Percentiles rank a stretch among this genome's conserved stretches.
These are phyloP conservation scores for Vulpes lagopus DNA, from an alignment of 2,113 vertebrate species.

Conservation along the genomic window DNA sequence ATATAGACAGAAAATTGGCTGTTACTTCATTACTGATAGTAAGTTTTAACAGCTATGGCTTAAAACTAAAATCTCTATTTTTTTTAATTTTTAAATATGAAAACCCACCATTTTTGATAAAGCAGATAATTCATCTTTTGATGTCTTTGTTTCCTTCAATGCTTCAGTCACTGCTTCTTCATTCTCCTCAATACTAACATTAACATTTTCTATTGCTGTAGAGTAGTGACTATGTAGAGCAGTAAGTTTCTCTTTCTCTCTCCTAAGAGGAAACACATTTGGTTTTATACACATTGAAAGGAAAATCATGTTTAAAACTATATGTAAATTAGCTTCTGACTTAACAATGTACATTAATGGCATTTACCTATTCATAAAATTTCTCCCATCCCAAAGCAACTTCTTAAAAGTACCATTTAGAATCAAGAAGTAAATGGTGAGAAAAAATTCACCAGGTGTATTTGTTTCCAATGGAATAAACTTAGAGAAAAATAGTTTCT, in stretches of 20 bases:
- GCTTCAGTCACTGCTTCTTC: neutral
- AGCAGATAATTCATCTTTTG: neutral
- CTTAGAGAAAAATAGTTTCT: neutral
- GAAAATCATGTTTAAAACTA: conserved; percentile 27
- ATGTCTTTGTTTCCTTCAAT: conserved; percentile 19
- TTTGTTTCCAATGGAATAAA: neutral
- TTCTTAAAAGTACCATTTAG: neutral
- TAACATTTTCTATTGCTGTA: neutral
- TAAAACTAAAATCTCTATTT: neutral
- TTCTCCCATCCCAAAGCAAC: neutral
- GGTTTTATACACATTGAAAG: neutral
- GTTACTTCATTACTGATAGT: neutral
- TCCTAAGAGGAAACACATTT: conserved; percentile 48
- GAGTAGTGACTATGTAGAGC: rapidly evolving
- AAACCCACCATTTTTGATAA: conserved; percentile 46
- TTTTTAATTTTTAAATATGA: neutral
- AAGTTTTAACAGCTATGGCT: neutral
- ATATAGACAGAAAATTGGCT: neutral
- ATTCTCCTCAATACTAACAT: neutral
- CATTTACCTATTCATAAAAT: neutral
- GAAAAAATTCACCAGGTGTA: neutral
- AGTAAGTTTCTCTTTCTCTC: neutral
- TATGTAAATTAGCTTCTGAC: neutral
- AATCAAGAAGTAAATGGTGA: neutral
- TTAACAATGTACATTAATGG: neutral